Evolutionary conservation across 2,888 invertebrate genomes (phyloP), one percentile per base, ranked within the genome.

Genomic region (Keiferia lycopersicella): DNA sequence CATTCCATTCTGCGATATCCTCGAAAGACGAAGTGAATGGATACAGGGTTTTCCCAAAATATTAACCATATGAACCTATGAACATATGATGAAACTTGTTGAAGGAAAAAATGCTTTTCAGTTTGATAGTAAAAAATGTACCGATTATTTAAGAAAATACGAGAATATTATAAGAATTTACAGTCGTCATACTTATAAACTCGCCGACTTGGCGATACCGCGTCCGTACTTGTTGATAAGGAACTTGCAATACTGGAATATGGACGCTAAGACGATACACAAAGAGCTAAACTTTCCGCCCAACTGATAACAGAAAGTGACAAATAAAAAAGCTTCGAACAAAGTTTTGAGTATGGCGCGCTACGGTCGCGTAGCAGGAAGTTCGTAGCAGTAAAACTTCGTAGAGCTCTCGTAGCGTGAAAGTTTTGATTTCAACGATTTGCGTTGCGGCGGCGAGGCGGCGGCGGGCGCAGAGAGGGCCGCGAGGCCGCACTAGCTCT

Each of bases 351-450:
- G 89, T 87, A 84, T 83, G 83, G 81, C 84, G 84, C 86, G 86
- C 88, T 88, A 87, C 88, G 84, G 78, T 78, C 76, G 82, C 89
- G 91, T 91, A 91, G 91, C 90, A 90, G 91, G 91, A 91, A 91
- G 91, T 91, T 91, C 86, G 91, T 91, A 91, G 91, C 90, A 82
- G 88, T 89, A 88, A 91, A 91, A 91, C 91, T 91, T 91, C 88
- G 91, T 91, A 91, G 90, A 90, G 88, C 85, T 87, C 86, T 84
- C 88, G 91, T 89, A 90, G 91, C 90, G 91, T 89, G 91, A 91
- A 91, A 91, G 91, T 91, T 91, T 91, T 91, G 91, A 91, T 91
- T 91, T 90, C 91, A 89, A 91, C 91, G 90, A 91, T 91, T 91
- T 91, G 90, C 86, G 88, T 89, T 90, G 88, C 84, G 87, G 89